Percentiles rank a stretch among this genome's conserved stretches.
These are phyloP conservation scores for Actinia equina DNA, from an alignment of 64 coral and sea anemone genomes.

Conservation along the genomic window DNA sequence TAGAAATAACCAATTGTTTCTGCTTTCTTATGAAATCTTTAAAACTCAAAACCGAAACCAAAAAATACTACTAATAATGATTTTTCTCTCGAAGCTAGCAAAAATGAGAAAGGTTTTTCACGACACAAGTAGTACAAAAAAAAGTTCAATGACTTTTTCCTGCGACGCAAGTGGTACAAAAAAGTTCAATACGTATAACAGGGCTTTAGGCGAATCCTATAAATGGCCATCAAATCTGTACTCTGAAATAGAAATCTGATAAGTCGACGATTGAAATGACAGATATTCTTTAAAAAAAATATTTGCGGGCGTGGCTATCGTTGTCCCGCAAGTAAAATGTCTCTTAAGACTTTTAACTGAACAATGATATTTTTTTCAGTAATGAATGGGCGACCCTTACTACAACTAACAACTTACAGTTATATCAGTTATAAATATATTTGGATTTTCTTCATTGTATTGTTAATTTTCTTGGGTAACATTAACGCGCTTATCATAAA, in stretches of 20 bases:
- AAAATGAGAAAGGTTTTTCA: too few species aligned
- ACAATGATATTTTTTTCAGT: neutral
- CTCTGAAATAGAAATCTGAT: neutral
- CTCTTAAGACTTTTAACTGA: neutral
- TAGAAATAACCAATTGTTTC: too few species aligned
- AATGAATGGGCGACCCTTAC: constrained; percentile 9
- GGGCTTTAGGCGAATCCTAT: neutral
- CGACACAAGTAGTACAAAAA: neutral
- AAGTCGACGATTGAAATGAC: constrained; percentile 1
- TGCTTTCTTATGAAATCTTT: too few species aligned
- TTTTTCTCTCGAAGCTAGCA: too few species aligned
- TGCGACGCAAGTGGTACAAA: neutral
- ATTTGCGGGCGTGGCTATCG: neutral
- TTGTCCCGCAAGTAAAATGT: neutral
- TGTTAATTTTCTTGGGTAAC: neutral
- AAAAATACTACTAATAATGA: too few species aligned
- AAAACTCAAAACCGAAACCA: too few species aligned
- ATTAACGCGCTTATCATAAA: neutral
- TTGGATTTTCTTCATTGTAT: neutral
- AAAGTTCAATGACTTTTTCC: too few species aligned
- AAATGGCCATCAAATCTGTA: neutral
- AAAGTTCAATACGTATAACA: neutral
- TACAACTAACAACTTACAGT: neutral
- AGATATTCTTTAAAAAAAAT: neutral
- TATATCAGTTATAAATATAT: neutral